Percentiles rank a stretch among this genome's conserved stretches.
phyloP scores from a whole-genome alignment of 2,888 invertebrate genomes.

The Idaea aversata region DNA sequence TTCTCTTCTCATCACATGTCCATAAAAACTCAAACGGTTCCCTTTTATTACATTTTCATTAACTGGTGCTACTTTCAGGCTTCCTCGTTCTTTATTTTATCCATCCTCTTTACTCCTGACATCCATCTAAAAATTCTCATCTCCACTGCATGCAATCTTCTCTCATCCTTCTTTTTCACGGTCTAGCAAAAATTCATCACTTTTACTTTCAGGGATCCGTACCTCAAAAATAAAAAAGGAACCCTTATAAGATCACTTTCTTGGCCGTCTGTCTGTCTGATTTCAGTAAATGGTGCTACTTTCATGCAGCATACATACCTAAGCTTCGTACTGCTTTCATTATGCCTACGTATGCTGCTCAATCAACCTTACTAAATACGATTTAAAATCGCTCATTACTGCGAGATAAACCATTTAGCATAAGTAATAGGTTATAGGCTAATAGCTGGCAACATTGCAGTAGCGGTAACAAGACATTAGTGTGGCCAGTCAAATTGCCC shows the following conservation, averaged over 20 bases:
- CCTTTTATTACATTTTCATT: too few relatives aligned
- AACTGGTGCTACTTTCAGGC: too few relatives aligned
- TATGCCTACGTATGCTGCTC: too few relatives aligned
- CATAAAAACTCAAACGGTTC: too few relatives aligned
- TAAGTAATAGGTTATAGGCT: conserved; percentile 26
- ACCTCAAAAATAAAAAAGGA: too few relatives aligned
- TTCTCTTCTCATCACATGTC: too few relatives aligned
- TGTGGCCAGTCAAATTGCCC: conserved; percentile 58
- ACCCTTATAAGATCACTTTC: too few relatives aligned
- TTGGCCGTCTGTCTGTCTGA: too few relatives aligned
- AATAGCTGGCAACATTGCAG: conserved; percentile 31
- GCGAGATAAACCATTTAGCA: conserved; percentile 9
- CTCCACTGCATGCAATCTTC: too few relatives aligned
- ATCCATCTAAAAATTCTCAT: background rate
- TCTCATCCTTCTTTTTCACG: background rate
- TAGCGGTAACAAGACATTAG: conserved; percentile 52
- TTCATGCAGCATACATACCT: too few relatives aligned
- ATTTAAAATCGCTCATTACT: background rate
- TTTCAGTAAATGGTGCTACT: too few relatives aligned
- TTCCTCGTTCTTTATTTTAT: background rate
- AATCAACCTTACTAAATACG: background rate
- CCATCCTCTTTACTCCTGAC: background rate
- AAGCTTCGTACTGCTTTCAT: too few relatives aligned
- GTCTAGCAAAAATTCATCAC: background rate
- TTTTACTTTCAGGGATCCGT: background rate